Evolutionary conservation across 2,113 vertebrate species (phyloP), one percentile per base, ranked within the genome.

Genomic region (Malurus alboscapulatus): DNA sequence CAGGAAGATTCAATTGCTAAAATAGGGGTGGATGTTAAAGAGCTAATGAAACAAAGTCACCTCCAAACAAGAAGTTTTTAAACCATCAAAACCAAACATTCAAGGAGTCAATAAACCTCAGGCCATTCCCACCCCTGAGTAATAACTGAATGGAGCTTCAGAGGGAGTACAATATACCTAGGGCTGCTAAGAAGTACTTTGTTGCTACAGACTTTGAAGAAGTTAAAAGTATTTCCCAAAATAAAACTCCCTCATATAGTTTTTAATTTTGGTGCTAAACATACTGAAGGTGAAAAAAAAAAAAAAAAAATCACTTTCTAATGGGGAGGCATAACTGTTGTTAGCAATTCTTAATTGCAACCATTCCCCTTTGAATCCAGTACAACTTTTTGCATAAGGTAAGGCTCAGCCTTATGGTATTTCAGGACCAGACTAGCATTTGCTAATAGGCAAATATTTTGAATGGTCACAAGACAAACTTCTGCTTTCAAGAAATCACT

Each of bases 1-100:
- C 77, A 90, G 89, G 73, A 71, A 66, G 34, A 79, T 78, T 90
- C 90, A 95, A 34, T 55, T 73, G 47, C 66, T 80, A 51, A 81
- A 89, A 69, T 84, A 72, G 4, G 4, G 59, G 24, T 53, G 84
- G 88, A 91, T 77, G 63, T 76, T 36, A 74, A 84, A 67, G 11
- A 27, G 66, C 54, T 32, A 85, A 82, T 9, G 18, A 63, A 79
- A 84, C 34, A 36, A 68, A 91, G 80, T 81, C 54, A 30, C 74
- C 69, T 57, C 63, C 55, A 47, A 92, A 85, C 15, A 68, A 75
- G 42, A 79, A 55, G 22, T 51, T 87, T 61, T 25, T 58, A 89
- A 92, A 86, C 53, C 66, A 95, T 69, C 20, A n/a, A 42, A n/a
- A 51, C 9, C 45, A 67, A 58, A 42, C 36, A 38, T 18, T 16